phyloP scores from a whole-genome alignment of 2,113 vertebrate genomes.

The Saguinus midas region DNA sequence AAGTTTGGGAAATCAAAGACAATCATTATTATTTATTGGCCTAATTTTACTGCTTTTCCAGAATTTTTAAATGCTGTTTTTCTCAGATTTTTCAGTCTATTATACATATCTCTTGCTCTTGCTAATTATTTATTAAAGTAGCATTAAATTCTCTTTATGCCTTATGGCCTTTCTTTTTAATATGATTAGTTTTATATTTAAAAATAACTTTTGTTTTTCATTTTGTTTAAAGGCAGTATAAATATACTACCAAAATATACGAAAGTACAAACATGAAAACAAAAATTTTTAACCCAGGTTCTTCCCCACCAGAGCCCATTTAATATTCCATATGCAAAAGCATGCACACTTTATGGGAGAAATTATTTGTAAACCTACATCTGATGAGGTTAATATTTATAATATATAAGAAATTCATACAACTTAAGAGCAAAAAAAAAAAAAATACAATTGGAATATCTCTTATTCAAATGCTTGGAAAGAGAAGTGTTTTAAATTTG shows the following conservation, averaged over 20 bases:
- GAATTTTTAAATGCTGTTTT: neutral
- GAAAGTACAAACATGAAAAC: neutral
- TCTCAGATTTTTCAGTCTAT: neutral
- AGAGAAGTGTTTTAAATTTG: neutral
- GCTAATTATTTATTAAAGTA: slow-evolving; percentile 24
- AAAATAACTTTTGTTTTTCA: neutral
- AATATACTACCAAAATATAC: neutral
- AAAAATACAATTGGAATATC: neutral
- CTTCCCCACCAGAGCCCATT: neutral
- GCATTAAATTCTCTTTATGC: neutral
- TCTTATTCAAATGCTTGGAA: neutral
- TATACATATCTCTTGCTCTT: neutral
- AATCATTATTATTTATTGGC: neutral
- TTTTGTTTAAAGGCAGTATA: neutral
- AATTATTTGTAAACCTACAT: neutral
- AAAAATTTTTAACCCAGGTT: neutral
- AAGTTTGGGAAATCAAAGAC: neutral
- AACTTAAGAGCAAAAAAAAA: neutral
- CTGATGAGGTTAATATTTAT: neutral
- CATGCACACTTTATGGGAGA: neutral
- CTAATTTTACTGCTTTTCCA: neutral
- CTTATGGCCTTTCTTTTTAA: neutral
- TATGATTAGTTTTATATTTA: neutral
- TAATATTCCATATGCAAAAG: neutral
- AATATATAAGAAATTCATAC: neutral